Base-by-base conservation (phyloP, 2,888 invertebrate species). In the Dascillus cervinus region DNA sequence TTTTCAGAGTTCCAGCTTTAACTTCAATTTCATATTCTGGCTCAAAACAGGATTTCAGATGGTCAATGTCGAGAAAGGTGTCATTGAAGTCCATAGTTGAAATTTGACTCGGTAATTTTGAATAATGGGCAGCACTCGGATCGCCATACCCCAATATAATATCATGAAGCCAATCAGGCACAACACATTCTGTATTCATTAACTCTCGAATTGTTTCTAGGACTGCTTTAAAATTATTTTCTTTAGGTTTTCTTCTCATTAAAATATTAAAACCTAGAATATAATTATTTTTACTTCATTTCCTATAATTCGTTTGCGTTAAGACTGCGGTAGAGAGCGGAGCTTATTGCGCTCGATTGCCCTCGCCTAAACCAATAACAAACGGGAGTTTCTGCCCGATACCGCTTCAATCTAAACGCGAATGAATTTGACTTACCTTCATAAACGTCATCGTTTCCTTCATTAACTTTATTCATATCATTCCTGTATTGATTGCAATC, bases 181-280 rank as follows among this genome's bases (percentile, higher is more conserved):
- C 95, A 6, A 96, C 94, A 60, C 94, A 96, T 62, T 92, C 89
- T 0, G 97, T 97, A 61, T 99, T 99, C 95, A 99, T 96, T 46
- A 99, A 72, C 65, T 97, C 94, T 2, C 98, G 72, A 37, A 99
- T 99, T 0, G 98, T 99, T 65, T 97, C 96, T 49, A 99, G 66
- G 1, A 99, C 98, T 0, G 98, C 98, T 67, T 99, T 99, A 66
- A 99, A 99, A 66, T 99, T 99, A 62, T 99, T 99, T 66, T 98
- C 96, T 57, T 99, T 98, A 0, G 98, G 97, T 62, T 97, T 97
- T n/a, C 98, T 76, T 19, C 98, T 76, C 80, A 99, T 87, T 34
- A 99, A 78, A 29, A 99, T 83, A 62, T 96, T 98, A 66, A 99
- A 98, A 6, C 85, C 49, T 50, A 22, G 13, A 30, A 37, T 23